Evolutionary conservation across 1,140 invertebrate genomes (phyloP), one percentile per base, ranked within the genome.

Genomic region (Trissolcus basalis): DNA sequence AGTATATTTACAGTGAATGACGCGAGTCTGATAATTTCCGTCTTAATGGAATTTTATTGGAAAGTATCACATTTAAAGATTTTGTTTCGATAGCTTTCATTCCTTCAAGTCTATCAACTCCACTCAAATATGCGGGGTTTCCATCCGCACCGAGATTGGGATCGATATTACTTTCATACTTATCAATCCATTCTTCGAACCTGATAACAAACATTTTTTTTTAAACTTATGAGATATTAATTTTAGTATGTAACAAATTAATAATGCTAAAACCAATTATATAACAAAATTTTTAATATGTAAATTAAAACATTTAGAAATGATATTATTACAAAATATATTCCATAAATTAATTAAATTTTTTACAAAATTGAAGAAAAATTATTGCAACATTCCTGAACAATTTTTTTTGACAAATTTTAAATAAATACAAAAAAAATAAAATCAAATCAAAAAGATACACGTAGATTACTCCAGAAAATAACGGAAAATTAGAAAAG

Each of bases 11-110:
- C 93, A 90, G 88, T 16, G 90, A 83, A 88, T 97, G 92, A 65
- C 96, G 89, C 45, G 95, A 93, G 89, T 98, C 96, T 6, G 92
- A 92, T 33, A 98, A 80, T 36, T 93, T 93, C 78, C 97, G 88
- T 82, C 95, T 94, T 14, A 96, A 87, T 0, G 96, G 91, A 77
- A 98, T 97, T 87, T 93, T 94, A 84, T 98, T 95, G 83, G 96
- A 97, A 0, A 96, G 90, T 43, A 96, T 89, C 33, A 95, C 93
- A 89, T 98, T 98, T 81, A 98, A 96, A 2, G 96, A 96, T 86
- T 97, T 95, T 51, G 93, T 93, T 69, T 93, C 91, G 78, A 94
- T 92, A 13, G 93, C 81, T 74, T 91, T 89, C 70, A 96, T 91
- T 55, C 93, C 94, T 55, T 91, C 69, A 0, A 88, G 79, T 55